Conservation (phyloP, 1,140 invertebrate genomes). For the Camponotus pennsylvanicus region DNA sequence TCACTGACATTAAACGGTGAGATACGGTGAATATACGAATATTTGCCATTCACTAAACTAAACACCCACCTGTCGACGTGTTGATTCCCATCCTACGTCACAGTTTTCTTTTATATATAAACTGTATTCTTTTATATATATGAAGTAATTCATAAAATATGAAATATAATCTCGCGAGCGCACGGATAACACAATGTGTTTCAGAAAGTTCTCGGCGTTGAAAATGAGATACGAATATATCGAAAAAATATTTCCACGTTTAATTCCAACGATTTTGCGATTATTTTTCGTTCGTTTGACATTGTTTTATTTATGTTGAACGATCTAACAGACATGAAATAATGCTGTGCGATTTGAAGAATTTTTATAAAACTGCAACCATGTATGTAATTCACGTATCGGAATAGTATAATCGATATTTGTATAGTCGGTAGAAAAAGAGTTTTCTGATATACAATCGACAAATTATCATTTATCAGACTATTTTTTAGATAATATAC, state of each 20-base stretch:
- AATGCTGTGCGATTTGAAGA: neutral
- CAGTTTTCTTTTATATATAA: neutral
- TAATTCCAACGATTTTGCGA: constrained; percentile 6
- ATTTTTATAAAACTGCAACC: neutral
- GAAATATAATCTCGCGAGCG: neutral
- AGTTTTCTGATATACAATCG: neutral
- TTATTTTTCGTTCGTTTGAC: constrained; percentile 10
- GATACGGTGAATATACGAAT: neutral
- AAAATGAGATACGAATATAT: constrained; percentile 15
- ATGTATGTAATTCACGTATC: neutral
- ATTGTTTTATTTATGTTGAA: neutral
- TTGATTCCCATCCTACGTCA: constrained; percentile 19
- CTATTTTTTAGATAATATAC: neutral
- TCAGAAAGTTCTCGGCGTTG: neutral
- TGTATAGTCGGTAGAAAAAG: neutral
- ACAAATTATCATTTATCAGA: neutral
- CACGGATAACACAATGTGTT: neutral
- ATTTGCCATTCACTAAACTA: neutral
- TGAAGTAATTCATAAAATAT: constrained; percentile 14
- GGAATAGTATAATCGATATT: neutral
- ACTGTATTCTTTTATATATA: neutral
- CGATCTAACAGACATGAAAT: neutral
- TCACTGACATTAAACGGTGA: constrained; percentile 11
- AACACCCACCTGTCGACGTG: neutral
- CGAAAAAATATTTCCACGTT: constrained; percentile 4